Base-by-base conservation (phyloP, 2,888 invertebrate species). In the Apantesis nais region DNA sequence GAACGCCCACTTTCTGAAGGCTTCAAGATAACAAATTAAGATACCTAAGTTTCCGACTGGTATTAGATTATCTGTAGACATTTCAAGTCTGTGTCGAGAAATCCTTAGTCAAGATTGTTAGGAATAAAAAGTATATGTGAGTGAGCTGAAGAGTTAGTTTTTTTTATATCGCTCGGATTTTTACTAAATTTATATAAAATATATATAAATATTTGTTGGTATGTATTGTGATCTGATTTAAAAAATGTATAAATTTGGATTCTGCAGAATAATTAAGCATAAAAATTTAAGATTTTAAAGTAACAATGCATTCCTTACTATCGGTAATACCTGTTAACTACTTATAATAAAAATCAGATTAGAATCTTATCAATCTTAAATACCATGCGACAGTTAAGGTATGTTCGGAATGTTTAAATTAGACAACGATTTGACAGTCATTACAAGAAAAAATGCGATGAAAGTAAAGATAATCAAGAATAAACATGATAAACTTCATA, bases 21-120 rank as follows among this genome's bases (percentile, higher is more conserved):
- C 9, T 39, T 5, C 22, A 63, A 34, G 71, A 58, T 70, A 12
- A 34, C 39, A 55, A 67, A 58, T 67, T 71, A 67, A 63, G 70
- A 67, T 67, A 62, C 63, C 12, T 34, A 22, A 37, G 44, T 62
- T 16, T 44, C n/a, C 25, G 52, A 34, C 52, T 48, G 31, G 31
- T 19, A 11, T 19, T 31, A 48, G 31, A 62, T 31, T 63, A 41
- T 63, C 41, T 41, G 14, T 25, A 52, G 52, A 52, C 52, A 52
- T 52, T 64, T 19, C 29, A 22, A 44, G 11, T 25, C 25, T 41
- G 25, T 16, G 14, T 29, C 1, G 44, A 44, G 44, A 44, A 39
- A 39, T 39, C 39, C 39, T 12, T 11, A n/a, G n/a, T n/a, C n/a
- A n/a, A n/a, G 9, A 12, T 9, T 12, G 0, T 39, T 39, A 39